Base-by-base conservation (phyloP, 35 echinoderm and acorn worm species). In the Diadema setosum region DNA sequence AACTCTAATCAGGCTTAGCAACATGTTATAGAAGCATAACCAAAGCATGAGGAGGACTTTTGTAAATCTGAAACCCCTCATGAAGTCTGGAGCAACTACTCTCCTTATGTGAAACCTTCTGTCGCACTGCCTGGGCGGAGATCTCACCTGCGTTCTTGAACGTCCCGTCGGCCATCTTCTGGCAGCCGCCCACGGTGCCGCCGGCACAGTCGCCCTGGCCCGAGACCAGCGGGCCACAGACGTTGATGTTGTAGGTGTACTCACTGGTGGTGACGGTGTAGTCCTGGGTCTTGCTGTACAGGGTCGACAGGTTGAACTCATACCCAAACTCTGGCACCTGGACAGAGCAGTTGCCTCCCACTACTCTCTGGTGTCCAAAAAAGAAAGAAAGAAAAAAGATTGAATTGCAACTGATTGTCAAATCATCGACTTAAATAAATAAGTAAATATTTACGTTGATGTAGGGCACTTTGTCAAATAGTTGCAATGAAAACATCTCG, bases 201-300 rank as follows among this genome's bases (percentile, higher is more conserved):
- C 6, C 14, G 40, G 17, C 25, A 42, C 91, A 93, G 0, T 34
- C 48, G 2, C 80, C 91, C 8, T 35, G 23, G 1, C 57, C 48
- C 25, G 23, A 5, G 12, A 90, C 88, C 5, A 97, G 84, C 5
- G 60, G 59, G 39, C 88, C 85, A 80, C 95, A 97, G 5, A 93
- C 91, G 63, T 97, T 97, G 20, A 97, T 87, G 34, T n/a, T 74
- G 55, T 93, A 97, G 17, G 74, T 70, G 58, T 93, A 91, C 2
- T 82, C 44, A 1, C 34, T 67, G 9, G 42, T 63, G 1, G 2
- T 35, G 3, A 93, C 84, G 3, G n/a, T 41, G 45, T 97, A 97
- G 46, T 97, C 88, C 0, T 76, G 35, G 9, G 49, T 73, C 5
- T 21, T 55, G 57, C 93, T 88, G 50, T 93, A 34, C 18, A 97